Conservation (phyloP, 2,797 vertebrate species). For the Xiphorhynchus erythropygius region DNA sequence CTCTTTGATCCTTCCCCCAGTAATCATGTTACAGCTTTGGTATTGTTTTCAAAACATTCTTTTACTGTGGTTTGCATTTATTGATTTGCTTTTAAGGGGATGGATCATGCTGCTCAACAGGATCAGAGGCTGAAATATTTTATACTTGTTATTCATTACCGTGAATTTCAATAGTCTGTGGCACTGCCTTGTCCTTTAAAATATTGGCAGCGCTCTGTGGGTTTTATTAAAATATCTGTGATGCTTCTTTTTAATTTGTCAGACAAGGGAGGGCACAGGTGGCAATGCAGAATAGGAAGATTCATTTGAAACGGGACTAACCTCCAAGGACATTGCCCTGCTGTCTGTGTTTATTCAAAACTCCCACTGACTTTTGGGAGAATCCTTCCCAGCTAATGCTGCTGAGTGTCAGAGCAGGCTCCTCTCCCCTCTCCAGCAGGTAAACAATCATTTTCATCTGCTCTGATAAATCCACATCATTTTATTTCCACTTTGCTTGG, state of each 20-base stretch:
- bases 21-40: fast-evolving
- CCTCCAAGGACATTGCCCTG: conserved; percentile 7
- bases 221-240: conserved; percentile 21
- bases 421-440: neutral
- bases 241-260: conserved; percentile 32
- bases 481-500: neutral
- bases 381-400: neutral
- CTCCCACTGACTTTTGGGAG: neutral
- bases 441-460: neutral
- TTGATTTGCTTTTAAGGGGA: neutral
- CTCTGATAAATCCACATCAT: neutral
- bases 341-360: conserved; percentile 17
- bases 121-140: neutral
- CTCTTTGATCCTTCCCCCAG: neutral
- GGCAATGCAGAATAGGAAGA: neutral
- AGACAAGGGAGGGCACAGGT: conserved; percentile 14
- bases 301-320: conserved; percentile 39
- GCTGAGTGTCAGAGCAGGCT: neutral
- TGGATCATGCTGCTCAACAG: neutral
- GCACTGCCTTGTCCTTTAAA: neutral
- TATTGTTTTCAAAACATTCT: neutral
- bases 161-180: neutral
- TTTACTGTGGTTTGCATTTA: neutral
- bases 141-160: neutral
- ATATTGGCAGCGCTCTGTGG: neutral